Evolutionary conservation across 2,797 vertebrate genomes (phyloP), one percentile per base, ranked within the genome.

Genomic region (Nyctibius grandis): DNA sequence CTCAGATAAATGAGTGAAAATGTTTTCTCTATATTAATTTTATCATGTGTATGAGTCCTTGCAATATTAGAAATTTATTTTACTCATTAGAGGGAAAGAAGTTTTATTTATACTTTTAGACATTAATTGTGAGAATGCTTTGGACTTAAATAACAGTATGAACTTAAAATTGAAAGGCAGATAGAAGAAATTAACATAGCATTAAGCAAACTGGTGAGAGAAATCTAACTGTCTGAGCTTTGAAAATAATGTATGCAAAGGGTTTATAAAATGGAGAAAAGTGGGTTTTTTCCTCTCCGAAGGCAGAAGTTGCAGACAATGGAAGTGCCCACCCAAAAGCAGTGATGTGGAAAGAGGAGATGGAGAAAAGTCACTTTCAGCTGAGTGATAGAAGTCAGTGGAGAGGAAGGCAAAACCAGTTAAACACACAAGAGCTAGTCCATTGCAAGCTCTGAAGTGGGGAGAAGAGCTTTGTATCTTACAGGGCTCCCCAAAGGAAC

Each of bases 221-320:
- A 72, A 75, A 51, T 56, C 26, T 80, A 92, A 87, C 33, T 61
- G 15, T 54, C 36, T 50, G 34, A 85, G 9, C 9, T 89, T 78
- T 84, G 60, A 88, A 94, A 86, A 44, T 18, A 65, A 48, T 31
- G 0, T 63, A 15, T 63, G 10, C 10, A 5, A 4, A 29, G 5
- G 4, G 17, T 61, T 44, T 48, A 8, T 29, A 67, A 94, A 56
- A 48, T 17, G 6, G 15, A 45, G 36, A 51, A 76, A 65, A 18
- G 1, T 68, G 21, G 1, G 0, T 0, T 6, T 38, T n/a, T n/a
- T 6, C 19, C 28, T 6, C 14, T 26, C 45, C 75, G 11, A 36
- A 54, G n/a, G 3, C 61, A 89, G 38, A 89, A 29, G 5, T 16
- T 88, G 33, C 38, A 72, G 15, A 42, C 29, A 42, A 59, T n/a